phyloP scores from a whole-genome alignment of 2,888 invertebrate species.

The Aproaerema taeniolella region DNA sequence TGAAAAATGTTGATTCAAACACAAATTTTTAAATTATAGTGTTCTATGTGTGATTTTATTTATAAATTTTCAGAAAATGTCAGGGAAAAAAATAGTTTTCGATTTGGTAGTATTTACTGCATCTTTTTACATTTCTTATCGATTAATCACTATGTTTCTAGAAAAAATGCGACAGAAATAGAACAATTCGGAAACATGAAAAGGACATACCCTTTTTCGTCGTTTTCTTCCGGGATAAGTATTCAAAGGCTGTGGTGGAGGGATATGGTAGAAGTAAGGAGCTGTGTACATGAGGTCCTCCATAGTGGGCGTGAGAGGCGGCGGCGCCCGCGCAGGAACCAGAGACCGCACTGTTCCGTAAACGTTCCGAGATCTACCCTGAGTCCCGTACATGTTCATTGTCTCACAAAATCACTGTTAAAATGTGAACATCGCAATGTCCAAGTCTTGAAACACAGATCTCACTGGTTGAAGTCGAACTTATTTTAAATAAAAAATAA shows the following conservation, averaged over 20 bases:
- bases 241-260: conserved; percentile 58
- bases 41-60: too few relatives aligned
- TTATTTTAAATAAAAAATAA: conserved; percentile 65
- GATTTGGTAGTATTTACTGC: conserved; percentile 38
- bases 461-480: conserved; percentile 37
- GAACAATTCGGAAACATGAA: too few relatives aligned
- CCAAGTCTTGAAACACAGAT: conserved; percentile 23
- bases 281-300: conserved; percentile 57
- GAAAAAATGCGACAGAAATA: too few relatives aligned
- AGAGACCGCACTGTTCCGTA: conserved; percentile 67
- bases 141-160: too few relatives aligned
- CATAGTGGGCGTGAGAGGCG: conserved; percentile 39
- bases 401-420: conserved; percentile 33
- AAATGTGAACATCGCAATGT: conserved; percentile 30
- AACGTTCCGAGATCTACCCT: conserved; percentile 49
- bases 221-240: conserved; percentile 69
- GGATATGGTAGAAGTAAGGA: conserved; percentile 66
- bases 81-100: conserved; percentile 21
- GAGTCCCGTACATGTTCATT: conserved; percentile 57
- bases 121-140: conserved; percentile 31
- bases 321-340: conserved; percentile 45
- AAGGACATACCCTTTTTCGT: conserved; percentile 55
- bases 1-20: too few relatives aligned
- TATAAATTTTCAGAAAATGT: too few relatives aligned
- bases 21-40: too few relatives aligned